Base-by-base conservation (phyloP, 2,888 invertebrate species). In the Lysandra coridon region DNA sequence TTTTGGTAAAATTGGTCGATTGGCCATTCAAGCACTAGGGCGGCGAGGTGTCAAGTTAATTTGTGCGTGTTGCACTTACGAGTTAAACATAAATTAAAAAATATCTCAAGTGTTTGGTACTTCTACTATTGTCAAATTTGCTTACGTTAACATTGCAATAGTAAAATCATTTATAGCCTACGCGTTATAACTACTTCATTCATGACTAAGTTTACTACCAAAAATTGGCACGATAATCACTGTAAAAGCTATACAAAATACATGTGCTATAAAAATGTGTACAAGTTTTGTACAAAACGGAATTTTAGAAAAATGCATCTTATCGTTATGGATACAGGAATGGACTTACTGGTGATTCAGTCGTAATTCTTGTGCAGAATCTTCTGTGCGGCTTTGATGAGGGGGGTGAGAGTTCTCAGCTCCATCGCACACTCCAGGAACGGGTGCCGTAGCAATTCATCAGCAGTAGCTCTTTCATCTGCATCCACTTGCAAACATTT, bases 321-420 rank as follows among this genome's bases (percentile, higher is more conserved):
- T 74, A 74, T 4, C 17, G 30, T 23, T 44, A 57, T 2, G 14
- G 76, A 33, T 76, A 57, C 53, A 44, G 69, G 64, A 49, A 78
- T 64, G 69, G 49, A 64, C 23, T 86, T 86, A 88, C 86, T 87
- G 86, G 84, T 86, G 76, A 78, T 44, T 78, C 49, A 93, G 84
- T 94, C 92, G 82, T 88, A 91, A 84, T 87, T 93, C 86, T 97
- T 97, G 84, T 96, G 96, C 77, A 98, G 95, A 85, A 98, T 97
- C 88, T 97, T 97, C 86, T 98, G 98, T 74, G 99, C 99, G 78
- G 98, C 99, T 87, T 96, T 96, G 83, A 99, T 99, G 81, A 99
- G 96, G 49, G 99, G 98, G 81, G 97, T 97, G 57, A 99, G 95
- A 0, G 98, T 97, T 79, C 96, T 95, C 30, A 99, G 95, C 85